Base-by-base conservation (phyloP, 2,888 invertebrate genomes). In the Calameuta idolon region DNA sequence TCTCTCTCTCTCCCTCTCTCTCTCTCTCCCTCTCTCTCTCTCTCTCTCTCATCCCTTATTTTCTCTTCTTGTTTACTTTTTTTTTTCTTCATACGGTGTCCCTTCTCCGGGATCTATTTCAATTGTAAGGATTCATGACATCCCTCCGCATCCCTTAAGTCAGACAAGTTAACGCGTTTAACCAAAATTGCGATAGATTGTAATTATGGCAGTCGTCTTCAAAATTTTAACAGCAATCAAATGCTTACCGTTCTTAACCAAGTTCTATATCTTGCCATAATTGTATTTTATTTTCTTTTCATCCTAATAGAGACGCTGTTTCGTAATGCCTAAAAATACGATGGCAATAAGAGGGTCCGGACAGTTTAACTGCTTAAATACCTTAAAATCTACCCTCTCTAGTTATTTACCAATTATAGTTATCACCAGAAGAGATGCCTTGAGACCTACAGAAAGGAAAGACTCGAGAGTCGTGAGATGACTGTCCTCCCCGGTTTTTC, bases 361-460 rank as follows among this genome's bases (percentile, higher is more conserved):
- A 15, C 55, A 5, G 23, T 55, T 55, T 55, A 55, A 55, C 23
- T 55, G 55, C 23, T 23, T 55, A 23, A 55, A 55, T 55, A 55
- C 23, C 9, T 55, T 55, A 23, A 55, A 55, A 55, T 55, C 55
- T 55, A 9, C 55, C 55, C 23, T 23, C 23, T 23, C 55, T 23
- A 79, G 82, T 83, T 86, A 85, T 85, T 87, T 87, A 86, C 82
- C 83, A 86, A 88, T 87, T 88, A 87, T 84, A 87, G 83, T 86
- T 86, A 87, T 84, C 82, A 81, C 80, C 75, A 80, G 9, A 83
- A 68, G 75, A 76, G 75, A 76, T 34, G 74, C 31, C 77, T 74
- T 69, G 85, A 74, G 77, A 77, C 80, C 75, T 78, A 76, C 55
- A 74, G 80, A 77, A 78, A 74, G 79, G 76, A 76, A 76, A 71